Conservation (phyloP, 2,113 vertebrate species). For the Mastomys coucha region DNA sequence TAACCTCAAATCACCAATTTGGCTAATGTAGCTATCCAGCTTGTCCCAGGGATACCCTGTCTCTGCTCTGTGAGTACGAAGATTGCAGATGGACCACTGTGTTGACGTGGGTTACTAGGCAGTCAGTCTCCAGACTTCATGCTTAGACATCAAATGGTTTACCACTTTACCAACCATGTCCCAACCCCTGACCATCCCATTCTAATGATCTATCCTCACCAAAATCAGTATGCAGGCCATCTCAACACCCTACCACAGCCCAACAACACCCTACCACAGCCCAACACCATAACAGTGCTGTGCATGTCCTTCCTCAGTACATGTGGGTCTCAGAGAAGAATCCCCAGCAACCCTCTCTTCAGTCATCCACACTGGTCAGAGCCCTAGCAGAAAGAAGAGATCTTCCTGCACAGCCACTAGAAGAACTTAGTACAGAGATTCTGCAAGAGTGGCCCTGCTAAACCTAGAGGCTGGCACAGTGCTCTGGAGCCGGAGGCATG, state of each 20-base stretch:
- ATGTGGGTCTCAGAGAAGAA: neutral
- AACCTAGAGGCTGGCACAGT: neutral
- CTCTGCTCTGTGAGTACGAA: neutral
- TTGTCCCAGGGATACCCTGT: neutral
- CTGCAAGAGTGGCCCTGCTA: neutral
- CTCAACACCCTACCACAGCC: neutral
- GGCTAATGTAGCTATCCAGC: neutral
- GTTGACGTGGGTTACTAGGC: too few relatives aligned
- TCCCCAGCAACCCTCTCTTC: neutral
- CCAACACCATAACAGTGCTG: neutral
- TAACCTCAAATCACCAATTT: neutral
- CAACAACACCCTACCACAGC: too few relatives aligned
- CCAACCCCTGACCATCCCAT: neutral
- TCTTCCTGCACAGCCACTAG: too few relatives aligned
- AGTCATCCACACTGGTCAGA: fast-evolving
- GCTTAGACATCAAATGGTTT: neutral
- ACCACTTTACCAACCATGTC: too few relatives aligned
- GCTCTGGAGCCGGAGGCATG: too few relatives aligned
- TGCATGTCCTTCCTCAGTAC: neutral
- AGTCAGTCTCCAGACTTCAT: neutral
- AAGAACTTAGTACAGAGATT: neutral
- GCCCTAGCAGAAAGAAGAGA: neutral
- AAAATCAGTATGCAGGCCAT: neutral
- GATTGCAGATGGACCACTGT: neutral
- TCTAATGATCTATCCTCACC: neutral